Percentiles rank a stretch among this genome's conserved stretches.
phyloP scores from a whole-genome alignment of 2,888 invertebrate genomes.

The Spodoptera picta region DNA sequence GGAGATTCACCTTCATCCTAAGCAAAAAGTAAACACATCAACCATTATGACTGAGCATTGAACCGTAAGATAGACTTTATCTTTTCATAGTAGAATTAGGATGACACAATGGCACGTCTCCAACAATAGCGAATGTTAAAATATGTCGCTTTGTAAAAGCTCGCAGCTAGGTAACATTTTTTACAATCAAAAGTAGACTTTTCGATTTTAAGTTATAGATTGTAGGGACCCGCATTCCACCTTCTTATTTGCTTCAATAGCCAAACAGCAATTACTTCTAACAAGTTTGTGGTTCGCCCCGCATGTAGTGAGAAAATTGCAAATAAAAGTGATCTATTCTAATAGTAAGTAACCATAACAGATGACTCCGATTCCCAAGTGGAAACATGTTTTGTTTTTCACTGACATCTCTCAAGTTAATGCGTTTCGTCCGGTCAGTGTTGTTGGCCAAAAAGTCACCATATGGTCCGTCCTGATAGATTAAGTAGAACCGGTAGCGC shows the following conservation, averaged over 20 bases:
- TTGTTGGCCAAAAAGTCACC: constrained; percentile 59
- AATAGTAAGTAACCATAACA: constrained; percentile 74
- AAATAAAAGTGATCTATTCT: constrained; percentile 81
- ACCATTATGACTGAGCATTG: constrained; percentile 83
- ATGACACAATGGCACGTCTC: constrained; percentile 77
- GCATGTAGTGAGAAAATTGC: constrained; percentile 82
- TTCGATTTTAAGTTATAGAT: constrained; percentile 65
- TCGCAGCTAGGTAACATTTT: constrained; percentile 71
- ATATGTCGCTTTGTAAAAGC: constrained; percentile 76
- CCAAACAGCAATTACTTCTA: constrained; percentile 82
- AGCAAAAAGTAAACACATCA: constrained; percentile 84
- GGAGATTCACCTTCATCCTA: constrained; percentile 76
- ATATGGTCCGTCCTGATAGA: constrained; percentile 74
- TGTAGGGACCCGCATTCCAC: constrained; percentile 78
- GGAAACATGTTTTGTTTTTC: constrained; percentile 72
- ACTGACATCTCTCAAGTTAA: constrained; percentile 64
- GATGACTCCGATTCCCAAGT: constrained; percentile 69
- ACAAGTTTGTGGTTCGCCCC: constrained; percentile 84
- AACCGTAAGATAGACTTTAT: constrained; percentile 83
- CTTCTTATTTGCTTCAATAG: constrained; percentile 75
- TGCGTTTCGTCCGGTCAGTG: constrained; percentile 74
- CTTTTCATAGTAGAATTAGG: constrained; percentile 81
- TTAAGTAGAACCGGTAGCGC: constrained; percentile 73
- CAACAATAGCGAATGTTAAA: constrained; percentile 80
- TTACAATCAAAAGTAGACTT: constrained; percentile 56